These are phyloP conservation scores for Holacanthella duospinosa DNA, from an alignment of 2,888 invertebrate species.

Conservation along the genomic window DNA sequence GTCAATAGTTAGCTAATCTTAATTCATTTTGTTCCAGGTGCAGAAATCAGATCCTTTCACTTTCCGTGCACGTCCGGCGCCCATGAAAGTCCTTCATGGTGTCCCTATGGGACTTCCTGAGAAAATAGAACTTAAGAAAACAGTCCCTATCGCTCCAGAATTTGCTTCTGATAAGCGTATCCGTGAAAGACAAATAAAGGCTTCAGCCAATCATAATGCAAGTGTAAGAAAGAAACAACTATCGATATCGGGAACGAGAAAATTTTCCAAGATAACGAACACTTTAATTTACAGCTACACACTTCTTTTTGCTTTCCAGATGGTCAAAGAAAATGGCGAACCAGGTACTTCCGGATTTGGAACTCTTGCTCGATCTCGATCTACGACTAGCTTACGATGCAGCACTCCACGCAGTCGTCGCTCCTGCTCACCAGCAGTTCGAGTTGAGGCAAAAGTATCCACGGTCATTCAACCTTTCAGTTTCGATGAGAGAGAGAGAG, in stretches of 20 bases:
- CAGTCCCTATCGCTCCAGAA: neutral
- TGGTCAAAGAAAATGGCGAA: no score
- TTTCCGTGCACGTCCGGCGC: neutral
- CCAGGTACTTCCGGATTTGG: no score
- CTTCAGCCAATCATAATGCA: neutral
- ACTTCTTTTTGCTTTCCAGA: no score
- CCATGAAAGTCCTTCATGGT: neutral
- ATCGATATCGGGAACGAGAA: no score
- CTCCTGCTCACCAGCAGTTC: neutral
- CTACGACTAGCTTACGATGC: no score
- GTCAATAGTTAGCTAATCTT: neutral
- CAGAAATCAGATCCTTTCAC: neutral
- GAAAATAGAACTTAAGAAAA: neutral
- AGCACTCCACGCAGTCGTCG: no score
- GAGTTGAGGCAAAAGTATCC: constrained; percentile 7
- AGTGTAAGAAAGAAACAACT: no score
- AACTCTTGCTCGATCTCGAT: no score
- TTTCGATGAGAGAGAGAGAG: constrained; percentile 56
- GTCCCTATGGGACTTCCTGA: neutral
- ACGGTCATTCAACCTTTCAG: constrained; percentile 50
- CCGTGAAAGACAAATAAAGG: neutral
- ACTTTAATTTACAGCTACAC: no score
- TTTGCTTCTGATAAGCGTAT: neutral
- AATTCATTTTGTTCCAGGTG: no score
- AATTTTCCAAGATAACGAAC: no score